Evolutionary conservation across 1,140 invertebrate species (phyloP).

Genomic region (Euschistus heros): DNA sequence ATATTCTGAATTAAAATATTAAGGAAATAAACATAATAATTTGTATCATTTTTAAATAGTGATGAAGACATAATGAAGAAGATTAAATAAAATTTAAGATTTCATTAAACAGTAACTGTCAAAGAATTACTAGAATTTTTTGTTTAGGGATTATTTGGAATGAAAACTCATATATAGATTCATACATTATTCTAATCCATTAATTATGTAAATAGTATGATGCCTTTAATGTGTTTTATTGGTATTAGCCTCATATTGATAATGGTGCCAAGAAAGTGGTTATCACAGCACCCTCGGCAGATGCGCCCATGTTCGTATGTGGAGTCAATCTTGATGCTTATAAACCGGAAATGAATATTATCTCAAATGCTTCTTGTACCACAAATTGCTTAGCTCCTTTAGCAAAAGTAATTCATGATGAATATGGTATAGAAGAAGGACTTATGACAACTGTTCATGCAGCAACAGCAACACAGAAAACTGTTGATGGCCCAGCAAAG

Average conservation of each 20-base stretch:
- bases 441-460: constrained; percentile 99
- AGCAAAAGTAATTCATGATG: constrained; percentile 85
- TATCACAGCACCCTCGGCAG: constrained; percentile 94
- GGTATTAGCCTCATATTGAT: constrained; percentile 53
- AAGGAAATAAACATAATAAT: too few relatives aligned
- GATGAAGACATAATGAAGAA: too few relatives aligned
- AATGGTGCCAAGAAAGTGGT: constrained; percentile 95
- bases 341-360: constrained; percentile 64
- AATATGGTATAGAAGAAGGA: constrained; percentile 91
- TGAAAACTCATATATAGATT: too few relatives aligned
- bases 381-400: constrained; percentile 98
- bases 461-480: constrained; percentile 96
- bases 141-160: too few relatives aligned
- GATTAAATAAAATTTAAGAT: too few relatives aligned
- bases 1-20: too few relatives aligned
- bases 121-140: too few relatives aligned
- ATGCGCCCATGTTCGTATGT: constrained; percentile 97
- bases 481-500: constrained; percentile 92
- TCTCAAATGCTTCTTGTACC: constrained; percentile 97
- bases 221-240: neutral
- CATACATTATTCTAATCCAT: too few relatives aligned
- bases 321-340: constrained; percentile 91
- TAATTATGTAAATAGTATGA: too few relatives aligned
- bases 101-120: too few relatives aligned
- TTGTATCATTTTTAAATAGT: too few relatives aligned